These are phyloP conservation scores for Bhutanitis thaidina DNA, from an alignment of 2,888 invertebrate genomes.

Conservation along the genomic window DNA sequence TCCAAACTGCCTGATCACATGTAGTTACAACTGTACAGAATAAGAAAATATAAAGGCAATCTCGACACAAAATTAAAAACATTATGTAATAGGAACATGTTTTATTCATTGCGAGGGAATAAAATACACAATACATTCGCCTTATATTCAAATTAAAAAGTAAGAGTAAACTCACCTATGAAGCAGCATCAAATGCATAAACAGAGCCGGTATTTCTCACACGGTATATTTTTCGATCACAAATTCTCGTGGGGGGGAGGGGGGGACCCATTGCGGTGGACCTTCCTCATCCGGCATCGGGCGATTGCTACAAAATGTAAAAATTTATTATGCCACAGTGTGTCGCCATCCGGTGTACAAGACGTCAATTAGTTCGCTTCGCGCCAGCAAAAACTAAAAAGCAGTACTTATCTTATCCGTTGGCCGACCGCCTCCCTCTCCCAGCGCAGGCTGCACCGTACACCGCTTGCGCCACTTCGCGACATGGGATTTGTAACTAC, in stretches of 20 bases:
- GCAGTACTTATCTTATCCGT: constrained; percentile 54
- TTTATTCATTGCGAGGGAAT: neutral
- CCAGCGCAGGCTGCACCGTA: constrained; percentile 26
- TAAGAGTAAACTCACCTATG: constrained; percentile 54
- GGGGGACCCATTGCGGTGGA: constrained; percentile 26
- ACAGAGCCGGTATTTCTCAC: constrained; percentile 34
- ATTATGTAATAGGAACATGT: neutral
- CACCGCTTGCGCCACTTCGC: constrained; percentile 20
- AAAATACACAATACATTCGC: constrained; percentile 40
- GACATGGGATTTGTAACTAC: constrained; percentile 58
- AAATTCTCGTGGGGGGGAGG: too few relatives aligned
- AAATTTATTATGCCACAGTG: constrained; percentile 62
- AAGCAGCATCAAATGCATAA: constrained; percentile 40
- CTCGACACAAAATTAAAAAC: constrained; percentile 12
- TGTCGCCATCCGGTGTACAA: constrained; percentile 34
- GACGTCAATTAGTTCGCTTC: constrained; percentile 43
- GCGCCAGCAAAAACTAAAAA: constrained; percentile 39
- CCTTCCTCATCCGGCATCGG: constrained; percentile 61
- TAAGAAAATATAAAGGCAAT: neutral
- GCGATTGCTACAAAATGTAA: constrained; percentile 69
- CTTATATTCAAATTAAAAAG: constrained; percentile 30
- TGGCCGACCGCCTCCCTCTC: constrained; percentile 20
- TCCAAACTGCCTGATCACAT: constrained; percentile 20
- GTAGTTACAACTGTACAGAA: constrained; percentile 27
- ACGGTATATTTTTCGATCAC: constrained; percentile 38